These are phyloP conservation scores for Phalacrocorax aristotelis DNA, from an alignment of 2,113 vertebrate species.

Conservation along the genomic window DNA sequence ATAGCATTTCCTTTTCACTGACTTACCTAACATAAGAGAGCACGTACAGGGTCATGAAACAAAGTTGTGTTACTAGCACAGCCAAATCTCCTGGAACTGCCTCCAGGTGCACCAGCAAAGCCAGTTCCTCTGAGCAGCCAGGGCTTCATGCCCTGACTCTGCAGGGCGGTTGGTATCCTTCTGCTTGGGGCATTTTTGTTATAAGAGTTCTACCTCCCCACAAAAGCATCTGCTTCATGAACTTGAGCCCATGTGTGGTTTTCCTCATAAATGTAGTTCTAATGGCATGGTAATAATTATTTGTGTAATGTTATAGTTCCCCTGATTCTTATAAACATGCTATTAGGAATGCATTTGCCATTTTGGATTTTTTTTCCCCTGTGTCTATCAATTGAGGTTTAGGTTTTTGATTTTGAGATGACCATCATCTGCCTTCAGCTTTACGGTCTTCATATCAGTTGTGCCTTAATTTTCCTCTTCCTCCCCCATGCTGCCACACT, in stretches of 20 bases:
- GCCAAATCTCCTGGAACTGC: neutral
- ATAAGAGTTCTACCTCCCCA: neutral
- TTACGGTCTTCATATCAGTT: neutral
- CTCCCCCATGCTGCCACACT: neutral
- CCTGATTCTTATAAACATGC: neutral
- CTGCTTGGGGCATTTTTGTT: neutral
- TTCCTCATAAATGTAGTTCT: neutral
- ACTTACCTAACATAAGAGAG: neutral
- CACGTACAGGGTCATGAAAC: accelerated
- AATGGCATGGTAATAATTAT: neutral
- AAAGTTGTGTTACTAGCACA: neutral
- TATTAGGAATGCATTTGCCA: neutral
- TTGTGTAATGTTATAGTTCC: neutral
- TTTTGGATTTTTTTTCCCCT: neutral
- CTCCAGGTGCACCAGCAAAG: neutral
- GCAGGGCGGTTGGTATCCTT: neutral
- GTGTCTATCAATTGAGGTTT: neutral
- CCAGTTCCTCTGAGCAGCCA: neutral
- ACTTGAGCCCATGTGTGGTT: neutral
- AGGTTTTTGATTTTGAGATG: neutral
- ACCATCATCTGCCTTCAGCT: neutral
- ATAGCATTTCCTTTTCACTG: neutral
- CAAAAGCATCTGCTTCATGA: neutral
- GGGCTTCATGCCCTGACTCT: neutral
- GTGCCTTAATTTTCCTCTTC: neutral